Percentiles rank a stretch among this genome's conserved stretches.
Conservation (phyloP, 2,797 vertebrate genomes). For the Helicolenus hilgendorfi region DNA sequence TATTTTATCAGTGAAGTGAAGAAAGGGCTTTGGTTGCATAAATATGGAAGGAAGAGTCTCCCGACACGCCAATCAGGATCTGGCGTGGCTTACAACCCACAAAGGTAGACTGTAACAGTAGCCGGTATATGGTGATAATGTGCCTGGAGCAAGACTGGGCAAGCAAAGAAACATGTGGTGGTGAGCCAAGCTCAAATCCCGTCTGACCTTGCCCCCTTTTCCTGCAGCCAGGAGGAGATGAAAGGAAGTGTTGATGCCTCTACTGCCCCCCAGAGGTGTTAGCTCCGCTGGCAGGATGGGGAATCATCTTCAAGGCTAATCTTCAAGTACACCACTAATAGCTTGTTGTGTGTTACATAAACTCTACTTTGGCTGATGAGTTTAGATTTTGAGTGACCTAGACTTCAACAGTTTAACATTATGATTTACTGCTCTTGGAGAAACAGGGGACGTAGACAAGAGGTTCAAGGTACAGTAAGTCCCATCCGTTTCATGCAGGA, state of each 20-base stretch:
- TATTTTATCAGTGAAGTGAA: constrained; percentile 47
- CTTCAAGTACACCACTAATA: constrained; percentile 65
- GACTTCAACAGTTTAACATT: constrained; percentile 11
- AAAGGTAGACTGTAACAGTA: constrained; percentile 82
- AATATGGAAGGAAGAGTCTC: constrained; percentile 44
- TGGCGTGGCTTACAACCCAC: constrained; percentile 54
- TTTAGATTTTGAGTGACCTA: constrained; percentile 25
- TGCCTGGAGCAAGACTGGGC: constrained; percentile 81
- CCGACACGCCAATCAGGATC: constrained; percentile 67
- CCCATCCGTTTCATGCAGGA: constrained; percentile 52
- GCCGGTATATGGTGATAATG: constrained; percentile 80
- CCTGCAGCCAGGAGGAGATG: constrained; percentile 75
- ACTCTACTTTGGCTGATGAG: constrained; percentile 40
- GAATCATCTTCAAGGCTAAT: constrained; percentile 65
- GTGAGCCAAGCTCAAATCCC: constrained; percentile 86
- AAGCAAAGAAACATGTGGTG: constrained; percentile 81
- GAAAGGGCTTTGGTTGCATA: constrained; percentile 47
- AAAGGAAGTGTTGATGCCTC: constrained; percentile 77
- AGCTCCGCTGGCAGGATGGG: constrained; percentile 64
- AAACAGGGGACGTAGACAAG: constrained; percentile 26
- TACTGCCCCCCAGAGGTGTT: constrained; percentile 84
- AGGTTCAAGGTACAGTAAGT: constrained; percentile 42
- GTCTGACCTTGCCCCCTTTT: constrained; percentile 83
- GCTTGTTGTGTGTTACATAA: constrained; percentile 46
- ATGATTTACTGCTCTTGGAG: constrained; percentile 48